Evolutionary conservation across 2,113 vertebrate genomes (phyloP).

Genomic region (Psammodynastes pulverulentus): DNA sequence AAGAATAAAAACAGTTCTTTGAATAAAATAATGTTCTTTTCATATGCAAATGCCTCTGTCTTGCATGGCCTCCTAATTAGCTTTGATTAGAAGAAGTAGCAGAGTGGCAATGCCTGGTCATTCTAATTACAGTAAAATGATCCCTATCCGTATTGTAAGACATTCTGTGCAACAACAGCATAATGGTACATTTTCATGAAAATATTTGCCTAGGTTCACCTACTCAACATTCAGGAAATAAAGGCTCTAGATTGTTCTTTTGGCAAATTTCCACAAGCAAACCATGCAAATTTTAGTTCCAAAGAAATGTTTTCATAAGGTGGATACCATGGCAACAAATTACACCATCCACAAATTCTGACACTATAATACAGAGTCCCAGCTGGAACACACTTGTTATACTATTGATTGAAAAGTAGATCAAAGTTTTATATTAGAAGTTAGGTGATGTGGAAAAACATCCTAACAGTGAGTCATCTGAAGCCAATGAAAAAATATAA

Average conservation of each 20-base stretch:
- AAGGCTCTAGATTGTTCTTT: background rate
- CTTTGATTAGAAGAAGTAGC: conserved; percentile 54
- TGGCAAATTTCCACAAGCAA: background rate
- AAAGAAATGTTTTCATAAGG: background rate
- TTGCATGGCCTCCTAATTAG: conserved; percentile 60
- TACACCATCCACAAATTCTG: background rate
- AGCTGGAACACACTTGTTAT: background rate
- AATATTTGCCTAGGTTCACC: conserved; percentile 6
- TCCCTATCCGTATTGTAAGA: conserved; percentile 17
- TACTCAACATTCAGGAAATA: background rate
- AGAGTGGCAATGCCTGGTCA: conserved; percentile 51
- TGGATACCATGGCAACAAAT: conserved; percentile 7
- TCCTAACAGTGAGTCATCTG: background rate
- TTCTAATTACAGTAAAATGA: conserved; percentile 51
- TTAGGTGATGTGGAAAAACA: background rate
- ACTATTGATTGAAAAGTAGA: background rate
- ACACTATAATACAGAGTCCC: background rate
- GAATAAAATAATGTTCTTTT: conserved; percentile 57
- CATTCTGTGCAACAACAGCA: background rate
- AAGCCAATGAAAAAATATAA: background rate
- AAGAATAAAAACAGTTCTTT: conserved; percentile 45
- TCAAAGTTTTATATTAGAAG: background rate
- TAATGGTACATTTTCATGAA: conserved; percentile 18
- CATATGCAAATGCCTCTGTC: conserved; percentile 48
- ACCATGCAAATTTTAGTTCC: conserved; percentile 8